These are phyloP conservation scores for Gastrophryne carolinensis DNA, from an alignment of 2,797 vertebrate genomes.

Conservation along the genomic window DNA sequence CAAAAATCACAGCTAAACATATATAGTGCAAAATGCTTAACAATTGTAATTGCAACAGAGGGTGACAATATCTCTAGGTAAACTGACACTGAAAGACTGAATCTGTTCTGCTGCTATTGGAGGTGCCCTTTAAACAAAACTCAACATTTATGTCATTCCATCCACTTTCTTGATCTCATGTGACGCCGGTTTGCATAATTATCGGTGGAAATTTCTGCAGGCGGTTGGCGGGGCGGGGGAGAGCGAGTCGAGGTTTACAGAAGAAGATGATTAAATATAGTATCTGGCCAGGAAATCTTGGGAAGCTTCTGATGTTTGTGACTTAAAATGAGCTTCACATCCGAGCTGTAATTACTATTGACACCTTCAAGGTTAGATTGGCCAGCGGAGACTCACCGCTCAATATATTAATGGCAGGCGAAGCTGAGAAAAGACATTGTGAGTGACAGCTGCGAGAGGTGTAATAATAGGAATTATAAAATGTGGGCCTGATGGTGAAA, in stretches of 20 bases:
- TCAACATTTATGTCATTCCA: not conserved
- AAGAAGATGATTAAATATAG: slow-evolving; percentile 13
- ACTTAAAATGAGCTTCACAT: slow-evolving; percentile 37
- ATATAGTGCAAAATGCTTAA: too few species aligned
- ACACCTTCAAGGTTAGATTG: slow-evolving; percentile 28
- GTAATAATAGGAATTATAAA: too few species aligned
- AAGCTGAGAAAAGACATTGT: not conserved
- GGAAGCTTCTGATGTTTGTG: not conserved
- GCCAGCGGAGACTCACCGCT: slow-evolving; percentile 18
- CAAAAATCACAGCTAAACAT: too few species aligned
- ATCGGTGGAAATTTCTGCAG: not conserved
- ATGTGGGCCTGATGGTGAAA: too few species aligned
- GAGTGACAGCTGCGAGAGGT: not conserved
- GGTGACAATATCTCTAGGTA: too few species aligned
- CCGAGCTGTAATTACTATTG: slow-evolving; percentile 40
- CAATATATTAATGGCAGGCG: slow-evolving; percentile 20
- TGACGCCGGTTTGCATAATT: not conserved
- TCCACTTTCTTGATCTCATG: not conserved
- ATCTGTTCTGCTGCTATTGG: too few species aligned
- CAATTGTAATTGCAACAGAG: too few species aligned
- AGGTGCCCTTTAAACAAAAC: too few species aligned
- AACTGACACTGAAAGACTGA: too few species aligned
- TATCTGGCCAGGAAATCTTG: slow-evolving; percentile 19
- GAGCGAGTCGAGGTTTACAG: not conserved
- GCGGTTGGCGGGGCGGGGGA: not conserved